Conservation (phyloP, 2,888 invertebrate species). For the Amblyteles armatorius region DNA sequence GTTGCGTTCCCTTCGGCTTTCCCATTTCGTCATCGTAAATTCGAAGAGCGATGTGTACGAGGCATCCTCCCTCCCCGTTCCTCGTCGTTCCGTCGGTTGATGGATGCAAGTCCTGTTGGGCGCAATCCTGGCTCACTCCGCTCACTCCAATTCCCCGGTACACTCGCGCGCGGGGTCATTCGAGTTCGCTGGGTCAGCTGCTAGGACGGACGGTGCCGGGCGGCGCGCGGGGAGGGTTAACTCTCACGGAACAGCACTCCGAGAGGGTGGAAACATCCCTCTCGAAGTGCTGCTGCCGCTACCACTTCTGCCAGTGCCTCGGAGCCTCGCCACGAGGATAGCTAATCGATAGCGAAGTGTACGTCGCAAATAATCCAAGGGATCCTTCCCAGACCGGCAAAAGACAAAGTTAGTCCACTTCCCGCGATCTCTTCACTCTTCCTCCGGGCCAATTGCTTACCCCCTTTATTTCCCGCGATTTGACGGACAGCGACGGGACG, state of each 20-base stretch:
- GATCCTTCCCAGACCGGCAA: background rate
- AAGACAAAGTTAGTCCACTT: background rate
- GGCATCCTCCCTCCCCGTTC: background rate
- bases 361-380: constrained; percentile 31
- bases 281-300: constrained; percentile 16
- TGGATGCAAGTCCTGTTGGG: constrained; percentile 28
- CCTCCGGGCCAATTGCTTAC: background rate
- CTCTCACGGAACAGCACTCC: constrained; percentile 24
- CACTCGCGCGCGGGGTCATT: constrained; percentile 24
- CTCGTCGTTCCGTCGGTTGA: constrained; percentile 19
- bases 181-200: constrained; percentile 34
- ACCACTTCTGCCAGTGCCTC: constrained; percentile 5
- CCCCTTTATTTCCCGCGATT: background rate
- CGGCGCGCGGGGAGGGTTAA: background rate
- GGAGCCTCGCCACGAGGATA: constrained; percentile 6
- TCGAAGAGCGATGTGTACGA: constrained; percentile 2
- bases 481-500: background rate
- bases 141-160: constrained; percentile 6
- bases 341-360: constrained; percentile 34
- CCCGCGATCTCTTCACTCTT: background rate
- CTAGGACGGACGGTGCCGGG: background rate
- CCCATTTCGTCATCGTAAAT: constrained; percentile 7
- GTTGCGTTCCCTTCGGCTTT: background rate
- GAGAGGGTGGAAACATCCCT: constrained; percentile 16
- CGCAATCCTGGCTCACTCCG: constrained; percentile 1